Percentiles rank a stretch among this genome's conserved stretches.
These are phyloP conservation scores for Anser cygnoides DNA, from an alignment of 2,113 vertebrate genomes.

Conservation along the genomic window DNA sequence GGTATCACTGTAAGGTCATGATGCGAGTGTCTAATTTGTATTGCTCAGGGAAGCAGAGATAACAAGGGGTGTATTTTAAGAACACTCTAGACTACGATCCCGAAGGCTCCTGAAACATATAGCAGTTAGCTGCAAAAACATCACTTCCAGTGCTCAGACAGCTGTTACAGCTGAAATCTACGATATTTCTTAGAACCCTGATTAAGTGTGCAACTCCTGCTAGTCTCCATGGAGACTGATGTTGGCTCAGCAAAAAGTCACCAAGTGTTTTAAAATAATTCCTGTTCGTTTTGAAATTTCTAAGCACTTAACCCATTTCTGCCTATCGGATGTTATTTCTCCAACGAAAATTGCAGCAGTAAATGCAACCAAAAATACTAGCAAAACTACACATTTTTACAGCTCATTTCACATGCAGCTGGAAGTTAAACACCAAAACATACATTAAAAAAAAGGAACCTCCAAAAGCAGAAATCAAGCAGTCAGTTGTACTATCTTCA, in stretches of 20 bases:
- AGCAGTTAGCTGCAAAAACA: slow-evolving; percentile 29
- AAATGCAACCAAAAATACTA: slow-evolving; percentile 34
- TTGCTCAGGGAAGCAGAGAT: background rate
- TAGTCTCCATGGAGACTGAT: slow-evolving; percentile 72
- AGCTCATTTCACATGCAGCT: slow-evolving; percentile 12
- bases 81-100: background rate
- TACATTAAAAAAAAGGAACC: background rate
- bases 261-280: slow-evolving; percentile 67
- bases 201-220: slow-evolving; percentile 49
- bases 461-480: background rate
- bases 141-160: slow-evolving; percentile 20
- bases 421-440: slow-evolving; percentile 40
- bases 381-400: background rate
- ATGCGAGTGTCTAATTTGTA: background rate
- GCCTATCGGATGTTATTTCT: slow-evolving; percentile 24
- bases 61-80: background rate
- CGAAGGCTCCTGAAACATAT: background rate
- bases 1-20: background rate
- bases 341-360: background rate
- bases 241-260: slow-evolving; percentile 71
- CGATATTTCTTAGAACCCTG: slow-evolving; percentile 34
- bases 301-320: slow-evolving; percentile 36
- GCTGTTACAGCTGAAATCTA: slow-evolving; percentile 52
- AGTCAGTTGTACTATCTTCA: background rate
- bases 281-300: slow-evolving; percentile 37